A percentile compares a stretch with the other conserved stretches of the same genome.
Conservation (phyloP, 2,113 vertebrate species). For the Indicator indicator region DNA sequence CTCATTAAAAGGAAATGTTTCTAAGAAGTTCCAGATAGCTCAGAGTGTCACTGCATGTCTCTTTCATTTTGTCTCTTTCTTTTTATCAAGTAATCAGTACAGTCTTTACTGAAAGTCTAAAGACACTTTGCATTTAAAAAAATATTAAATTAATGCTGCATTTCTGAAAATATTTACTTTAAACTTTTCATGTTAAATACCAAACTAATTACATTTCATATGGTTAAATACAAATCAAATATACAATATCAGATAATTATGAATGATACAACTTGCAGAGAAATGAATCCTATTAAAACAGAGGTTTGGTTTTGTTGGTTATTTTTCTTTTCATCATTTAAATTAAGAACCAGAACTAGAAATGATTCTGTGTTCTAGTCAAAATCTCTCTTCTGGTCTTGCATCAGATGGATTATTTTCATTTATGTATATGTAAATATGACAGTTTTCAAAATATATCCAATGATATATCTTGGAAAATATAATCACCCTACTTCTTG, state of each 20-base stretch:
- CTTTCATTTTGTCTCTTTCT: slow-evolving; percentile 48
- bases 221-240: neutral
- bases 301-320: neutral
- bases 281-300: neutral
- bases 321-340: neutral
- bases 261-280: neutral
- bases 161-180: slow-evolving; percentile 43
- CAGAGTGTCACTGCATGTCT: neutral
- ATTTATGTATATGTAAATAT: neutral
- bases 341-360: neutral
- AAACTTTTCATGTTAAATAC: slow-evolving; percentile 13
- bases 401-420: neutral
- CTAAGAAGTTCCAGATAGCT: slow-evolving; percentile 45
- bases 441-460: neutral
- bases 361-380: neutral
- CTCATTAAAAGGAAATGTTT: slow-evolving; percentile 49
- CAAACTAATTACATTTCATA: slow-evolving; percentile 25
- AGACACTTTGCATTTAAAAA: slow-evolving; percentile 14
- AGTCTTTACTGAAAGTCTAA: slow-evolving; percentile 39
- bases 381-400: neutral
- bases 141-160: neutral
- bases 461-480: no score
- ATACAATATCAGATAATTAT: neutral
- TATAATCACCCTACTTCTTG: neutral
- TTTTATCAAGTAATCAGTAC: slow-evolving; percentile 37